These are phyloP conservation scores for Felis catus DNA, from an alignment of 2,113 vertebrate species.

Conservation along the genomic window DNA sequence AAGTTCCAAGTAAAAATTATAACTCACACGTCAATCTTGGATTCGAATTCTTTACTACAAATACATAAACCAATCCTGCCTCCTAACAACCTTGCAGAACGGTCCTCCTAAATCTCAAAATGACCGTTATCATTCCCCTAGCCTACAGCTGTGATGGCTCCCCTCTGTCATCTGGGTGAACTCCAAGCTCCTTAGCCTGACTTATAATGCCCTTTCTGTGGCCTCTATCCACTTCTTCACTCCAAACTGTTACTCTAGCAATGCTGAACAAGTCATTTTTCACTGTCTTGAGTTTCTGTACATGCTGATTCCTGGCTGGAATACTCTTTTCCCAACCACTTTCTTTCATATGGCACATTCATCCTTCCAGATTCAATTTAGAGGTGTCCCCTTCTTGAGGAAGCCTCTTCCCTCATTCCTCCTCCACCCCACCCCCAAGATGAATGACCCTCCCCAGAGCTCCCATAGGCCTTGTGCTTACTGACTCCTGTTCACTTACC, in stretches of 20 bases:
- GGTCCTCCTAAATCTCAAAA: neutral
- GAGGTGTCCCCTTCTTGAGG: neutral
- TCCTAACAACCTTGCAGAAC: neutral
- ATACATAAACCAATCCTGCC: neutral
- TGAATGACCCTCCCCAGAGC: neutral
- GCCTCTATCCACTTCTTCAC: neutral
- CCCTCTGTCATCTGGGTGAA: neutral
- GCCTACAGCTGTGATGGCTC: neutral
- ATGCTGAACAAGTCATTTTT: neutral
- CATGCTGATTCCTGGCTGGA: neutral
- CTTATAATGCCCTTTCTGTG: neutral
- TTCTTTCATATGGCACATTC: neutral
- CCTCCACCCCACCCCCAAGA: neutral
- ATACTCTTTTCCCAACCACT: neutral
- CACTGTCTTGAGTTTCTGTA: neutral
- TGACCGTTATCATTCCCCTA: neutral
- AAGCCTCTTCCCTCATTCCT: neutral
- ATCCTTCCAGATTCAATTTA: neutral
- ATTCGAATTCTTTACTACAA: slow-evolving; percentile 16
- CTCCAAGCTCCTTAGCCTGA: neutral
- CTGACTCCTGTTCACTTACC: neutral
- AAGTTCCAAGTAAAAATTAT: neutral
- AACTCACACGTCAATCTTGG: neutral
- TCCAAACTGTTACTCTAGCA: neutral
- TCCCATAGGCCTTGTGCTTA: neutral